Conservation (phyloP, 2,888 invertebrate species). For the Heliconius hortense region DNA sequence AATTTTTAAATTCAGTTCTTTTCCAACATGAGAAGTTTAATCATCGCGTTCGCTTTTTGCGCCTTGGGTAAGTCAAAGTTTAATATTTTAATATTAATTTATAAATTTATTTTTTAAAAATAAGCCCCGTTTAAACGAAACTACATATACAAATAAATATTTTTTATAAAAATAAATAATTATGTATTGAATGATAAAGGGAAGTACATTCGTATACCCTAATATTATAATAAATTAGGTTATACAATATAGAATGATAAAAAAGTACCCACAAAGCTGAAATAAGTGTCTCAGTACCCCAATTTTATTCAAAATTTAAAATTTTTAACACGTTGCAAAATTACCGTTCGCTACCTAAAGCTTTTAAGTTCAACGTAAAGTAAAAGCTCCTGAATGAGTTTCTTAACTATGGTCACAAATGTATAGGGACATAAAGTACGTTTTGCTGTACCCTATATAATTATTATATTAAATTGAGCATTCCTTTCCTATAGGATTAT, state of each 20-base stretch:
- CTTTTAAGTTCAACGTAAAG: conserved; percentile 31
- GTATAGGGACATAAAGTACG: conserved; percentile 18
- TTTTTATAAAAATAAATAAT: too few species aligned
- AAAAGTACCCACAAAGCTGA: too few species aligned
- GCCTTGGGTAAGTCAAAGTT: conserved; percentile 65
- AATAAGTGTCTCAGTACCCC: too few species aligned
- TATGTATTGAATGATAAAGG: too few species aligned
- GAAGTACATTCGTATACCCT: too few species aligned
- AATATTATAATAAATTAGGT: not conserved
- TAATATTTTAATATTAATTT: not conserved
- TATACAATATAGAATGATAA: not conserved
- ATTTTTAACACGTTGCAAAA: conserved; percentile 3
- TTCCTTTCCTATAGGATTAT: conserved; percentile 42
- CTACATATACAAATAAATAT: not conserved
- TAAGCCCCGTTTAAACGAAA: not conserved
- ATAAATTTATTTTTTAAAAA: not conserved
- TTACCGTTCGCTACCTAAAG: conserved; percentile 20
- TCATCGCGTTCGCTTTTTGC: conserved; percentile 59
- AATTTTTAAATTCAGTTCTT: conserved; percentile 48
- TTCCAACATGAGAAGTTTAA: conserved; percentile 66
- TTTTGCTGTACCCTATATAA: conserved; percentile 21
- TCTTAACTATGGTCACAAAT: conserved; percentile 33
- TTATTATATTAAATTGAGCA: conserved; percentile 32
- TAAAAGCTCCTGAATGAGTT: conserved; percentile 34
- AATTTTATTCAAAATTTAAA: not conserved